Evolutionary conservation across 1,140 invertebrate species (phyloP), one percentile per base, ranked within the genome.

Genomic region (Tetramorium simillimum): DNA sequence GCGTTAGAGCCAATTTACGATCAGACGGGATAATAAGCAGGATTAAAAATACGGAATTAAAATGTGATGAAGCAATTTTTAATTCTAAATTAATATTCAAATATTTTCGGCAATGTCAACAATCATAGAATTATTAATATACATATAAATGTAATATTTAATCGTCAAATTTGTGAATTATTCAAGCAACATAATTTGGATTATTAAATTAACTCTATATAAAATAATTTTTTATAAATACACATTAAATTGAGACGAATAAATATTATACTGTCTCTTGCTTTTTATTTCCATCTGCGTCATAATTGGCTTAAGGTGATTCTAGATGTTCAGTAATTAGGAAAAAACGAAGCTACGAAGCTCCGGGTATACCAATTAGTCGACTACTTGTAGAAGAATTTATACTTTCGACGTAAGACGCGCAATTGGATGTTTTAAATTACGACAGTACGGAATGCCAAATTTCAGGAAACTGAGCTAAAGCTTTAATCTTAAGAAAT

Each of bases 251-350:
- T 69, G 18, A 49, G 24, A 72, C 43, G 28, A 69, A 70, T 1
- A 40, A 28, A 14, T 60, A 21, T 14, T 46, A 37, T 33, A n/a
- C 24, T 16, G 37, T 49, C 58, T 60, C n/a, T 24, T 73, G 69
- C 53, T 49, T 84, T 84, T 84, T 84, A 84, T 75, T 37, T 75
- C 14, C 24, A 62, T 84, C 69, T 56, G 21, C 33, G n/a, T 73
- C 4, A 43, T 60, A 84, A 84, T 84, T 75, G 80, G 80, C 53
- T 75, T 62, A 84, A 75, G 53, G n/a, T 43, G 53, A 58, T 69
- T 16, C 65, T 84, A 84, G 53, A 84, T 84, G 69, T 84, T 84
- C 80, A 60, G 53, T 84, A 84, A 75, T 84, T 84, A 84, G 65
- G 37, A 60, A 14, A 60, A 75, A 75, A 84, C 56, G 80, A 72